These are phyloP conservation scores for Odocoileus virginianus DNA, from an alignment of 2,113 vertebrate genomes.

Conservation along the genomic window DNA sequence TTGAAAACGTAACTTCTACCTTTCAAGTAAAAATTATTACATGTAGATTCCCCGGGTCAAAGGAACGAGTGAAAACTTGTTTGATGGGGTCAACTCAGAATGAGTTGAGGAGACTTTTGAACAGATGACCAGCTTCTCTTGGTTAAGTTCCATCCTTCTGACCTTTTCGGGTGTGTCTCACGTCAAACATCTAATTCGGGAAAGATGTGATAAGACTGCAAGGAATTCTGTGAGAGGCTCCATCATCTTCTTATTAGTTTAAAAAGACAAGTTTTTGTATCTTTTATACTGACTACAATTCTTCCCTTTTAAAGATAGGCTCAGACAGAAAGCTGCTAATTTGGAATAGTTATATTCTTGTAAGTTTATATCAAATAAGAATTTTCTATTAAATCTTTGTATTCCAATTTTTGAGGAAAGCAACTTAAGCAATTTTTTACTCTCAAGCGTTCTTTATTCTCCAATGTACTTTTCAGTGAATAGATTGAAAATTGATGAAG, in stretches of 20 bases:
- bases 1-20: slow-evolving; percentile 29
- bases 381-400: neutral
- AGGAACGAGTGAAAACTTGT: neutral
- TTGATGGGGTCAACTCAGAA: neutral
- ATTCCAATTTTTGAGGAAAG: neutral
- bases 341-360: neutral
- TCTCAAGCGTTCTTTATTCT: neutral
- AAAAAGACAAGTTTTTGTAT: neutral
- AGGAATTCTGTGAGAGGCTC: neutral
- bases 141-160: neutral
- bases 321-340: neutral
- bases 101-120: neutral
- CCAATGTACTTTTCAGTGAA: neutral
- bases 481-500: neutral
- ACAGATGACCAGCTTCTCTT: neutral
- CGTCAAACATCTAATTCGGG: neutral
- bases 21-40: slow-evolving; percentile 41
- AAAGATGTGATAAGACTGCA: neutral
- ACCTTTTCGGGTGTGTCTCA: neutral
- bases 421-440: neutral
- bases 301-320: neutral
- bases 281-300: neutral
- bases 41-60: neutral
- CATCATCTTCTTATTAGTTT: neutral
- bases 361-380: neutral